A percentile compares a stretch with the other conserved stretches of the same genome.
These are phyloP conservation scores for Octodon degus DNA, from an alignment of 2,113 vertebrate species.

Conservation along the genomic window DNA sequence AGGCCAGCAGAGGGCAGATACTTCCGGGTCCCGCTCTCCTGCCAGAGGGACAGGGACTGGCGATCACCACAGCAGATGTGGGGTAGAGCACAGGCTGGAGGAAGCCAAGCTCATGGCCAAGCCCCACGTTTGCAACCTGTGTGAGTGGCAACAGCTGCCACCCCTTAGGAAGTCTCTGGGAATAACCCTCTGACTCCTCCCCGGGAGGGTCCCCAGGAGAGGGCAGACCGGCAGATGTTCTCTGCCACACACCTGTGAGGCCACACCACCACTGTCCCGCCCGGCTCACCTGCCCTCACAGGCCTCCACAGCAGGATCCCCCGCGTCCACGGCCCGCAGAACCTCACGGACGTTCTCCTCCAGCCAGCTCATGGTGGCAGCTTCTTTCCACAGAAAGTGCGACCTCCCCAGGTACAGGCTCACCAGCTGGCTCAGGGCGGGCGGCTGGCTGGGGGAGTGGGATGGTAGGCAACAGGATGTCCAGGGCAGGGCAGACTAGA, in stretches of 20 bases:
- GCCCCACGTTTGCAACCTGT: not conserved
- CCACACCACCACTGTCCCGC: not conserved
- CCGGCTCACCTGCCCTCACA: slow-evolving; percentile 91
- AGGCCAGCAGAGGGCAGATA: not conserved
- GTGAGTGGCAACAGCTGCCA: not conserved
- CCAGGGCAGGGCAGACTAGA: not conserved
- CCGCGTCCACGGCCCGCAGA: slow-evolving; percentile 89
- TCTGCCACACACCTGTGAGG: not conserved
- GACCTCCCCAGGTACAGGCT: slow-evolving; percentile 94
- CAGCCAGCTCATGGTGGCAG: slow-evolving; percentile 93
- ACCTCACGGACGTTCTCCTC: slow-evolving; percentile 92
- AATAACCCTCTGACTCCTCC: not conserved
- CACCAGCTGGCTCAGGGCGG: slow-evolving; percentile 93
- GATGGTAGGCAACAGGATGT: not conserved
- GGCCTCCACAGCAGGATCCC: slow-evolving; percentile 90
- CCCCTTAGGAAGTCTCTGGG: not conserved
- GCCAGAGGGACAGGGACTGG: not conserved
- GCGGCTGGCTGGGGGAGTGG: slow-evolving; percentile 88
- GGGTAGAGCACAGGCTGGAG: not conserved
- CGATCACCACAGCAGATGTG: too few relatives aligned
- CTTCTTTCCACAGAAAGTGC: slow-evolving; percentile 93
- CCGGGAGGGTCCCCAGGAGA: not conserved
- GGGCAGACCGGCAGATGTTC: too few relatives aligned
- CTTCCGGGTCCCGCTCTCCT: not conserved
- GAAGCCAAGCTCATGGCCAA: not conserved